Evolutionary conservation across 2,113 vertebrate genomes (phyloP).

Genomic region (Rhabdomys dilectus): DNA sequence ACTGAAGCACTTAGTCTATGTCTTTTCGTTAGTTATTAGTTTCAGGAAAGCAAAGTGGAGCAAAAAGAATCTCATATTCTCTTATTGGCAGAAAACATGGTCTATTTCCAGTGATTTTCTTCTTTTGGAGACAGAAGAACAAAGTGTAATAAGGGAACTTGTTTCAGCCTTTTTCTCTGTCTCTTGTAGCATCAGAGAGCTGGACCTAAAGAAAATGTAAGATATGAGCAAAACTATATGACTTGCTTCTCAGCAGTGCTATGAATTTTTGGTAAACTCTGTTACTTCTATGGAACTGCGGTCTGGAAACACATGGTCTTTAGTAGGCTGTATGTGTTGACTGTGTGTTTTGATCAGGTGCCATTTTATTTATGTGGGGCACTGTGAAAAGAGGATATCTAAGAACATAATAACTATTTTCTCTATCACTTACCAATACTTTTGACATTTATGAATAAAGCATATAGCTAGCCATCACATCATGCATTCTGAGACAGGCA

Average conservation of each 20-base stretch:
- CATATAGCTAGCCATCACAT: background rate
- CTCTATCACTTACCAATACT: background rate
- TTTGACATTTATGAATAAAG: background rate
- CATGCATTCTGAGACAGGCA: background rate
- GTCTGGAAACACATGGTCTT: background rate
- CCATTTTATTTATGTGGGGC: background rate
- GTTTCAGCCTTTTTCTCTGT: background rate
- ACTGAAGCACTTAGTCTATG: background rate
- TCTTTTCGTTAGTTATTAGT: background rate
- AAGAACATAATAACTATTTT: conserved; percentile 9
- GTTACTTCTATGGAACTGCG: background rate
- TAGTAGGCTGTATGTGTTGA: no score
- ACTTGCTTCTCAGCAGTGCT: background rate
- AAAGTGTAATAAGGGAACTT: background rate
- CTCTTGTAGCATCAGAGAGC: background rate
- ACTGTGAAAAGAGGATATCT: background rate
- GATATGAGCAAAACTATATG: background rate
- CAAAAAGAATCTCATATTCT: background rate
- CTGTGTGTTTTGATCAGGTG: background rate
- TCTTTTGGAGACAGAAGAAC: background rate
- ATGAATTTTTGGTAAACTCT: background rate
- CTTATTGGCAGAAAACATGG: conserved; percentile 10
- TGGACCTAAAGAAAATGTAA: background rate
- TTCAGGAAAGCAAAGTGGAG: conserved; percentile 22
- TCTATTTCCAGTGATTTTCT: background rate